Conservation (phyloP, 2,797 vertebrate genomes). For the Aphelocoma californica region DNA sequence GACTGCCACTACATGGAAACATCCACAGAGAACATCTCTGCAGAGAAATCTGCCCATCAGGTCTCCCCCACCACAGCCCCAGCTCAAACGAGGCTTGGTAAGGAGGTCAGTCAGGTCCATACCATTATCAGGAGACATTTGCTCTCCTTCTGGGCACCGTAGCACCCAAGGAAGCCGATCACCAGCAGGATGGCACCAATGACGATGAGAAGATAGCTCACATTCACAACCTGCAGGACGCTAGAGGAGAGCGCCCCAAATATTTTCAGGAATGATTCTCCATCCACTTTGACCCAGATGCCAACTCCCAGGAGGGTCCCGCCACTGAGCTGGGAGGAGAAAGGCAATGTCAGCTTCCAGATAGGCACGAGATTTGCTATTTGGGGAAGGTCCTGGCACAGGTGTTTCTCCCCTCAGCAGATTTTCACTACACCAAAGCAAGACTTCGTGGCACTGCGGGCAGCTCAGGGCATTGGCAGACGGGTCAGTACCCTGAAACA, state of each 20-base stretch:
- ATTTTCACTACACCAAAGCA: not conserved
- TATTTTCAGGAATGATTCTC: slow-evolving; percentile 74
- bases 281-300: slow-evolving; percentile 85
- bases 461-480: not conserved
- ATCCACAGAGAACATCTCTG: not conserved
- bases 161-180: slow-evolving; percentile 87
- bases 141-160: slow-evolving; percentile 83
- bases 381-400: not conserved
- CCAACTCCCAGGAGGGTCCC: slow-evolving; percentile 81
- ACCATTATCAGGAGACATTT: slow-evolving; percentile 90
- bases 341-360: not conserved
- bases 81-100: not conserved
- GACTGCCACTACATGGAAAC: not conserved
- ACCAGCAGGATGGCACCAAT: slow-evolving; percentile 79
- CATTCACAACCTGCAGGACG: slow-evolving; percentile 77
- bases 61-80: not conserved
- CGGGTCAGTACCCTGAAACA: not conserved
- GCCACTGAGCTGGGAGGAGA: slow-evolving; percentile 79
- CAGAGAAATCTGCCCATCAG: not conserved
- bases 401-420: not conserved
- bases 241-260: slow-evolving; percentile 77
- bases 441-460: not conserved
- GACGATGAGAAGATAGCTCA: slow-evolving; percentile 84
- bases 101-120: not conserved
- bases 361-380: not conserved